phyloP scores from a whole-genome alignment of 2,797 vertebrate genomes.

The Lagocephalus sceleratus region DNA sequence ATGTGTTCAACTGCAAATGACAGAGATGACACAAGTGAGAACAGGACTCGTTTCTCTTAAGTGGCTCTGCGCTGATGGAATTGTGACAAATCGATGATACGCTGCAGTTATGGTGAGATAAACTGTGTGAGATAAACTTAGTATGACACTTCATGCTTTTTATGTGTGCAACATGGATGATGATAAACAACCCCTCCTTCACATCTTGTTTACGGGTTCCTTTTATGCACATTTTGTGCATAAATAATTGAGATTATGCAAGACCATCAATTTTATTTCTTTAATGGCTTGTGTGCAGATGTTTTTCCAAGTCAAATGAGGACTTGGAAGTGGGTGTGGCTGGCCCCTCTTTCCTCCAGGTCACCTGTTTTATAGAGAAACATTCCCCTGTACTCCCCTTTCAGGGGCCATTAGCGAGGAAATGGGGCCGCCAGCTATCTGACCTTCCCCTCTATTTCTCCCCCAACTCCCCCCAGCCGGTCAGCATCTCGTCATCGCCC shows the following conservation, averaged over 20 bases:
- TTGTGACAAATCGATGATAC: slow-evolving; percentile 35
- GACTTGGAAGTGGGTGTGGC: slow-evolving; percentile 40
- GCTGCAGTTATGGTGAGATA: slow-evolving; percentile 5
- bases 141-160: slow-evolving; percentile 37
- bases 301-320: slow-evolving; percentile 15
- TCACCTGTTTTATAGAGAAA: slow-evolving; percentile 70
- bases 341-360: slow-evolving; percentile 50
- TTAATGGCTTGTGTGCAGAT: slow-evolving; percentile 38
- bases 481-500: slow-evolving; percentile 46
- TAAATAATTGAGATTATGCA: slow-evolving; percentile 38
- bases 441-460: slow-evolving; percentile 35
- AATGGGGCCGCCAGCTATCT: slow-evolving; percentile 67
- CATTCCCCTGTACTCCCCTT: slow-evolving; percentile 63
- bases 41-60: neutral
- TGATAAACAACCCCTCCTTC: slow-evolving; percentile 5
- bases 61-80: slow-evolving; percentile 31
- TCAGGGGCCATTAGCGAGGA: slow-evolving; percentile 77
- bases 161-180: slow-evolving; percentile 17
- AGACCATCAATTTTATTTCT: slow-evolving; percentile 41
- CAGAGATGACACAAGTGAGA: no score
- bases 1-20: no score
- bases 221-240: slow-evolving; percentile 9
- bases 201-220: slow-evolving; percentile 13
- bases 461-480: slow-evolving; percentile 33
- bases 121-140: slow-evolving; percentile 38